Evolutionary conservation across 1,140 invertebrate species (phyloP), one percentile per base, ranked within the genome.

Genomic region (Penaeus vannamei): DNA sequence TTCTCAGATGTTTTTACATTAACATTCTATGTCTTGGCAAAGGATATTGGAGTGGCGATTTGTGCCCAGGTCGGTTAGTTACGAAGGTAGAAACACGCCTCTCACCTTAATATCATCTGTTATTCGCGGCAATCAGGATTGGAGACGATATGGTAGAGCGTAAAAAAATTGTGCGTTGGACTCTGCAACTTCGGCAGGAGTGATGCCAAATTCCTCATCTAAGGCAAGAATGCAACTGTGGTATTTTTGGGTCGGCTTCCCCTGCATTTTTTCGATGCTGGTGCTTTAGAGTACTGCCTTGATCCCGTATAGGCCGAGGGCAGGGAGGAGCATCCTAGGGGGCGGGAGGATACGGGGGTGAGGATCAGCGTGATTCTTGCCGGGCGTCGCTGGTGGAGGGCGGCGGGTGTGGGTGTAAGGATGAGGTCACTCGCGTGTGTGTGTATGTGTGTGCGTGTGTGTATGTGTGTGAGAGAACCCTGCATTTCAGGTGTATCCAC

Each of bases 151-250:
- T 36, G 22, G 76, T 79, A 20, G 32, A 46, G 76, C 76, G 22
- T 29, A 23, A 29, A 79, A 72, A 85, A 85, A 36, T 85, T 12
- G 64, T 85, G 36, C 60, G 29, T 66, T 72, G 83, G 83, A 19
- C 29, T 66, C 42, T 53, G 29, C 46, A n/a, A 62, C 26, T 72
- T 72, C 12, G 32, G 64, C 61, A 66, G 83, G 83, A 85, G n/a
- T 32, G 64, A 46, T 85, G 83, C 83, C 83, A 85, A 85, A 85
- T 85, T 85, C 83, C 64, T 72, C 22, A 22, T 66, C 64, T 72
- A 85, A 72, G 36, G 61, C 36, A 85, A 85, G 83, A 85, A 85
- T 85, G 66, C 23, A 85, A 66, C 61, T 64, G 46, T 29, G 83
- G 32, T 53, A 46, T 72, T 85, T 53, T 72, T 46, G 32, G 46